phyloP scores from a whole-genome alignment of 2,888 invertebrate genomes.

The Bedellia somnulentella region DNA sequence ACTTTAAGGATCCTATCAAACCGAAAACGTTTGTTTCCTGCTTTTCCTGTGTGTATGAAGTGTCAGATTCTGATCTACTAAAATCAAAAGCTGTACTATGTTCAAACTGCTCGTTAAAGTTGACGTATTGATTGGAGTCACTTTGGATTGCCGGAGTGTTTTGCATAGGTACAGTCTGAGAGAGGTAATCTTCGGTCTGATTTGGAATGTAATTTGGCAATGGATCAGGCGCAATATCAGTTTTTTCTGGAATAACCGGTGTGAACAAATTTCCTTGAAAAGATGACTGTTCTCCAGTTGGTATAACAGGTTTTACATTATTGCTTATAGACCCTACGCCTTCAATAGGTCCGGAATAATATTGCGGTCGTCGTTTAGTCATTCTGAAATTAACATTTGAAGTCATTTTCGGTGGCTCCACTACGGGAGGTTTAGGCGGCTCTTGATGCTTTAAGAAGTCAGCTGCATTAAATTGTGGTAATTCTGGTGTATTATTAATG shows the following conservation, averaged over 20 bases:
- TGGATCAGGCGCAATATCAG: conserved; percentile 3
- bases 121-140: background rate
- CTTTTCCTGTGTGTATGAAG: conserved; percentile 21
- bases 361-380: conserved; percentile 44
- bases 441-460: background rate
- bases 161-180: too few relatives aligned
- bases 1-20: conserved; percentile 48
- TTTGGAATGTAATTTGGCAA: background rate
- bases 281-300: conserved; percentile 16
- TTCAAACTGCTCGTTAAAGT: too few relatives aligned
- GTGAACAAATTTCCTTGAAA: conserved; percentile 34
- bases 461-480: background rate
- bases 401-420: conserved; percentile 28
- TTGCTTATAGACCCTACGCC: conserved; percentile 40
- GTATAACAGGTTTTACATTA: conserved; percentile 31
- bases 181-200: too few relatives aligned
- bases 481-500: background rate
- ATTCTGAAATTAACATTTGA: conserved; percentile 31
- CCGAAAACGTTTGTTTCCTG: conserved; percentile 34
- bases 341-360: conserved; percentile 51
- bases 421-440: conserved; percentile 5
- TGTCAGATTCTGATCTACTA: conserved; percentile 28
- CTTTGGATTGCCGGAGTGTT: background rate
- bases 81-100: conserved; percentile 40
- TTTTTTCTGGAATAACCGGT: conserved; percentile 19